These are phyloP conservation scores for Antitype chi DNA, from an alignment of 2,888 invertebrate species.

Conservation along the genomic window DNA sequence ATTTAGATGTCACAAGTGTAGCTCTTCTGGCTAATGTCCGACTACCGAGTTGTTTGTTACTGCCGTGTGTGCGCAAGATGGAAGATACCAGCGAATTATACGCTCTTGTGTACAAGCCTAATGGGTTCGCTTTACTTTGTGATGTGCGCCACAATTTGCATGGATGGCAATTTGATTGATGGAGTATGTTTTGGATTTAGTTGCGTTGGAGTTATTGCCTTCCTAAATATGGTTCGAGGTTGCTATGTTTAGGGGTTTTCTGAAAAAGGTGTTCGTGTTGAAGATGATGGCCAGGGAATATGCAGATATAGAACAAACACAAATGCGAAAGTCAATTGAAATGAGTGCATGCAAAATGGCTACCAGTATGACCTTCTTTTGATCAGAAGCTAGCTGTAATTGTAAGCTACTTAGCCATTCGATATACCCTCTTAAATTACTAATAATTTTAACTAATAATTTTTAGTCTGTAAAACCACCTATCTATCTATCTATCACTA, in stretches of 20 bases:
- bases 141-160: conserved; percentile 61
- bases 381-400: no score
- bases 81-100: conserved; percentile 87
- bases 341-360: no score
- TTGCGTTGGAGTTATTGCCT: not conserved
- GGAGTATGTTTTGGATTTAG: conserved; percentile 34
- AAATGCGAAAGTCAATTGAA: no score
- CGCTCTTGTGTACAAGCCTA: conserved; percentile 76
- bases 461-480: no score
- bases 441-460: no score
- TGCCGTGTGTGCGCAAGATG: conserved; percentile 85
- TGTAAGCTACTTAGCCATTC: no score
- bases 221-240: not conserved
- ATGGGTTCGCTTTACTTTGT: conserved; percentile 64
- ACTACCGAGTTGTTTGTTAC: conserved; percentile 87
- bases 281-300: not conserved
- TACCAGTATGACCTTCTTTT: no score
- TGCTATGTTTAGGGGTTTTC: not conserved
- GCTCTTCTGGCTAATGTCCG: conserved; percentile 85
- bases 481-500: no score
- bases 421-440: no score
- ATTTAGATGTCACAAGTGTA: conserved; percentile 90
- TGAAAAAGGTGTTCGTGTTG: not conserved
- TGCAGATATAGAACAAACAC: no score
- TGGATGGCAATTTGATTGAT: conserved; percentile 64